Percentiles rank a stretch among this genome's conserved stretches.
These are phyloP conservation scores for Nephrotoma appendiculata DNA, from an alignment of 2,888 invertebrate species.

Conservation along the genomic window DNA sequence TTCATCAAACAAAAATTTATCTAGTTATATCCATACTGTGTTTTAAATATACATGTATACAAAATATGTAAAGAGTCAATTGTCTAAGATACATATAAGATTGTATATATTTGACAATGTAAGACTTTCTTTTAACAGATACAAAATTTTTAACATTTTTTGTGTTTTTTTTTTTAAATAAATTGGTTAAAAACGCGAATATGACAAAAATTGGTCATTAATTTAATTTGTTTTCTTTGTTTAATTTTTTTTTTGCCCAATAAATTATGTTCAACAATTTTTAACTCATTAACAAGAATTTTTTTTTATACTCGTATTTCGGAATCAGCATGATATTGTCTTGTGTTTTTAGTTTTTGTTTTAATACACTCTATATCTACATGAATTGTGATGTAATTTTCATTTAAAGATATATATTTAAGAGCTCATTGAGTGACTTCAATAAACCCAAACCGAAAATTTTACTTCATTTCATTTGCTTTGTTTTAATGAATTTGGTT, in stretches of 20 bases:
- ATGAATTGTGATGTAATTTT: not conserved
- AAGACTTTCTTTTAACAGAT: not conserved
- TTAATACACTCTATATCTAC: not conserved
- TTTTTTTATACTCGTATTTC: not conserved
- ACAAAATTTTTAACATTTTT: not conserved
- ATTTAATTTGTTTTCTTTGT: not conserved
- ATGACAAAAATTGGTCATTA: not conserved
- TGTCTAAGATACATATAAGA: not conserved
- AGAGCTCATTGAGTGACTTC: not conserved
- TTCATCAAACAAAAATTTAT: not conserved
- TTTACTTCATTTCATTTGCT: not conserved
- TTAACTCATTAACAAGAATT: not conserved
- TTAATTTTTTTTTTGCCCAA: not conserved
- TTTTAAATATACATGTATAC: not conserved
- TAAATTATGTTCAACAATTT: not conserved
- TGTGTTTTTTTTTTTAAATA: not conserved
- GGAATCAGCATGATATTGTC: not conserved
- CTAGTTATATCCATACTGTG: not conserved
- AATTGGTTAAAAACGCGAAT: not conserved
- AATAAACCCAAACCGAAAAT: not conserved
- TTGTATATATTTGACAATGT: not conserved
- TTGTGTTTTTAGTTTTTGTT: not conserved
- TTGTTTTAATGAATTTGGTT: not conserved
- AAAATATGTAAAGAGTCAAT: not conserved
- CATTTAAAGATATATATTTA: not conserved